Conservation (phyloP, 2,888 invertebrate genomes). For the Protophormia terraenovae region DNA sequence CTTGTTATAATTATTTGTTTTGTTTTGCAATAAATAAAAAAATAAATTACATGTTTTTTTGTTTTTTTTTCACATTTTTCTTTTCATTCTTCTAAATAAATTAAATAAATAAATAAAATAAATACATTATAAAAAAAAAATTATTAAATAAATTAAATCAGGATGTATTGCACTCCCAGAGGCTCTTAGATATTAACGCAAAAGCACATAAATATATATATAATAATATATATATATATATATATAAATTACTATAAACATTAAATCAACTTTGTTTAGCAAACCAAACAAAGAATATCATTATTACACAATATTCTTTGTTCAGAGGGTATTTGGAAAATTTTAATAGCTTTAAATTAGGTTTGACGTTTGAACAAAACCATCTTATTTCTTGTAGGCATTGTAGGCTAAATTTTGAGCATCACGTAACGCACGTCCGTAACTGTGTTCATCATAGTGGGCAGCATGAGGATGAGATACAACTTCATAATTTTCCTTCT, state of each 20-base stretch:
- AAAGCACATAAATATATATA: conserved; percentile 12
- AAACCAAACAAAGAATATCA: conserved; percentile 8
- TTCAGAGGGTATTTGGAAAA: conserved; percentile 1
- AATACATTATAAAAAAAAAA: conserved; percentile 34
- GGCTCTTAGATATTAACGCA: conserved; percentile 51
- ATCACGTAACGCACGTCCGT: conserved; percentile 86
- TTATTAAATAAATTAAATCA: conserved; percentile 65
- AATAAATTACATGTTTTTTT: conserved; percentile 67
- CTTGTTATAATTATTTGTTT: not conserved
- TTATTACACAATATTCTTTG: not conserved
- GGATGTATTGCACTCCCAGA: conserved; percentile 70
- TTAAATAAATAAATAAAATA: conserved; percentile 57
- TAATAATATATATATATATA: conserved; percentile 10
- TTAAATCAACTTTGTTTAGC: conserved; percentile 30
- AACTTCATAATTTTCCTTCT: conserved; percentile 89
- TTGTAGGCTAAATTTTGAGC: conserved; percentile 88
- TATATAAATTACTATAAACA: conserved; percentile 1
- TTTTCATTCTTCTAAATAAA: conserved; percentile 55
- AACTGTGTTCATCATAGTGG: conserved; percentile 83
- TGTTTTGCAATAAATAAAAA: conserved; percentile 49
- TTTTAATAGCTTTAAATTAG: conserved; percentile 6
- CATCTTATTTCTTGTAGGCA: conserved; percentile 80
- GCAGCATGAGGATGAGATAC: conserved; percentile 86
- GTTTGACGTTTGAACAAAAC: conserved; percentile 28
- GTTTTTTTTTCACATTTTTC: conserved; percentile 19